Evolutionary conservation across 64 coral and sea anemone species (phyloP).

Genomic region (Montipora efflorescens): DNA sequence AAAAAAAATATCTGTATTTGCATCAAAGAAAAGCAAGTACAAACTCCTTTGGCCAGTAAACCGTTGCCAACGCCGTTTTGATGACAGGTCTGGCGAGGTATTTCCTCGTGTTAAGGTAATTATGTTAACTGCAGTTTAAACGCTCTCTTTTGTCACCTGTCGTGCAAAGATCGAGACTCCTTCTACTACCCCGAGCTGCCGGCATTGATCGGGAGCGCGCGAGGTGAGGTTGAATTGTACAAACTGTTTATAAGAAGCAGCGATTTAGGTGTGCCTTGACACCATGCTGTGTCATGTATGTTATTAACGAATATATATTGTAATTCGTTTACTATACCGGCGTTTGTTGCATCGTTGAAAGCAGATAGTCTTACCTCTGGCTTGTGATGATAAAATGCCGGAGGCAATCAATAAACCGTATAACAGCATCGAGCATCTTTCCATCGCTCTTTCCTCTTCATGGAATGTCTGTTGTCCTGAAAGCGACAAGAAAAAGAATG

Average conservation of each 20-base stretch:
- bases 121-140: constrained; percentile 69
- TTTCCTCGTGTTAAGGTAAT: constrained; percentile 50
- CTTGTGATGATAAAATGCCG: constrained; percentile 51
- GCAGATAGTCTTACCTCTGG: constrained; percentile 53
- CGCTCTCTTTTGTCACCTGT: constrained; percentile 70
- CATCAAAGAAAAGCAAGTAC: background rate
- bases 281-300: background rate
- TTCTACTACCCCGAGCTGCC: background rate
- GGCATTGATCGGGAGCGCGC: background rate
- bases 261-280: background rate
- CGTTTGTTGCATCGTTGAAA: constrained; percentile 33
- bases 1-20: background rate
- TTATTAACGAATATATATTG: background rate
- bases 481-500: constrained; percentile 35
- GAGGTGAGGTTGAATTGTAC: background rate
- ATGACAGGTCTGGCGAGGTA: constrained; percentile 19
- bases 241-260: background rate
- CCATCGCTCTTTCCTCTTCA: constrained; percentile 49
- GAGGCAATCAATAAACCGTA: constrained; percentile 56
- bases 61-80: background rate
- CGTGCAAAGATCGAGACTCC: background rate
- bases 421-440: constrained; percentile 84
- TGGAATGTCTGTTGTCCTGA: constrained; percentile 56
- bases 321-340: background rate
- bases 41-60: background rate